Evolutionary conservation across 64 coral and sea anemone genomes (phyloP).

Genomic region (Trachythela sp.): DNA sequence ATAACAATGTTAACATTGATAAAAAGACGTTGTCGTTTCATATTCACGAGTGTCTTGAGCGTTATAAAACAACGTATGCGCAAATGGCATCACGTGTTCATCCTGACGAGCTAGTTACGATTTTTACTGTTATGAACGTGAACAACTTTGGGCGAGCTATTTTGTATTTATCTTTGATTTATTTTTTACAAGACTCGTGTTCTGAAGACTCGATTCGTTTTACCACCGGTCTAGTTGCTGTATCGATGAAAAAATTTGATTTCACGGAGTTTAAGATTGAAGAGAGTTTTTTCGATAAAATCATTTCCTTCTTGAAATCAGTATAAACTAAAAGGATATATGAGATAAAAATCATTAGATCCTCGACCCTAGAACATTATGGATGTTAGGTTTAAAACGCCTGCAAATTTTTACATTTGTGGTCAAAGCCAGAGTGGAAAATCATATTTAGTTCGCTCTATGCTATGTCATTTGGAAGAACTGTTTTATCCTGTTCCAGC

Average conservation of each 20-base stretch:
- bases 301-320: neutral
- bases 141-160: neutral
- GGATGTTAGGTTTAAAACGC: neutral
- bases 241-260: neutral
- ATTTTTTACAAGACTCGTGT: neutral
- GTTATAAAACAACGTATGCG: neutral
- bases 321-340: neutral
- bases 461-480: neutral
- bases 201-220: neutral
- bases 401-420: neutral
- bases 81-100: neutral
- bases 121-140: neutral
- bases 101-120: neutral
- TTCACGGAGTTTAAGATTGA: neutral
- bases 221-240: neutral
- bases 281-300: neutral
- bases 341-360: neutral
- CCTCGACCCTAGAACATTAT: neutral
- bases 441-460: conserved; percentile 6
- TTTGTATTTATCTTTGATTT: neutral
- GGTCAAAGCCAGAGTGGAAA: conserved; percentile 4
- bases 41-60: no score
- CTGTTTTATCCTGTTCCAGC: neutral
- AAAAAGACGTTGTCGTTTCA: no score
- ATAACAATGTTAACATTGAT: neutral